Conservation (phyloP, 1,140 invertebrate genomes). For the Drosophila hydei region DNA sequence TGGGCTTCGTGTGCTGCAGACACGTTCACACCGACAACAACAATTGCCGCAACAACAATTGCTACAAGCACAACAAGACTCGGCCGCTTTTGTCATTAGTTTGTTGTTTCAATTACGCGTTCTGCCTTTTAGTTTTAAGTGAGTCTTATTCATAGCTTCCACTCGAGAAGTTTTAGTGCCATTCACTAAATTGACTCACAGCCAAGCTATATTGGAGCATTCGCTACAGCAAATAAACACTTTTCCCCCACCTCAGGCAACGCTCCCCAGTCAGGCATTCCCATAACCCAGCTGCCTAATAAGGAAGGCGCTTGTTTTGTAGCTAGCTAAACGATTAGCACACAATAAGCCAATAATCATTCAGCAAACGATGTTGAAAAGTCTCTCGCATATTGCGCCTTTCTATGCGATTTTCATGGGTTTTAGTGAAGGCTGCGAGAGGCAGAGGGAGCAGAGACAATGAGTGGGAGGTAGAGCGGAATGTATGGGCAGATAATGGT, state of each 20-base stretch:
- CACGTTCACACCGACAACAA: constrained; percentile 36
- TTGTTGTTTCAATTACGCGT: constrained; percentile 29
- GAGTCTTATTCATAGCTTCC: constrained; percentile 11
- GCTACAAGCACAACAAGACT: constrained; percentile 2
- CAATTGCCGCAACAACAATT: constrained; percentile 8
- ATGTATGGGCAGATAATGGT: not conserved
- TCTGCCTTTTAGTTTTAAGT: not conserved
- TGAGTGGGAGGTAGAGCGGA: not conserved
- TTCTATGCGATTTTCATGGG: constrained; percentile 1
- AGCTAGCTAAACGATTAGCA: not conserved
- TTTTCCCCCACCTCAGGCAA: too few relatives aligned
- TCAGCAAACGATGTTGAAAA: not conserved
- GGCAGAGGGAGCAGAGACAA: not conserved
- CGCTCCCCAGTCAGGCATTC: too few relatives aligned
- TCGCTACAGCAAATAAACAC: not conserved
- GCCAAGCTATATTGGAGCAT: constrained; percentile 16
- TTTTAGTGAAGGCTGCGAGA: not conserved
- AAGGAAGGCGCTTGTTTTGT: not conserved
- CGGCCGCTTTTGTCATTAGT: constrained; percentile 33
- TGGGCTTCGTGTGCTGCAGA: constrained; percentile 27
- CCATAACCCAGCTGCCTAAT: too few relatives aligned
- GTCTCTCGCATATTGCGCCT: not conserved
- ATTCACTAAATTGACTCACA: constrained; percentile 45
- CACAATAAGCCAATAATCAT: not conserved
- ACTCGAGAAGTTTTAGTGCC: constrained; percentile 13